Percentiles rank a stretch among this genome's conserved stretches.
phyloP scores from a whole-genome alignment of 2,797 vertebrate species.

The Decapterus maruadsi region DNA sequence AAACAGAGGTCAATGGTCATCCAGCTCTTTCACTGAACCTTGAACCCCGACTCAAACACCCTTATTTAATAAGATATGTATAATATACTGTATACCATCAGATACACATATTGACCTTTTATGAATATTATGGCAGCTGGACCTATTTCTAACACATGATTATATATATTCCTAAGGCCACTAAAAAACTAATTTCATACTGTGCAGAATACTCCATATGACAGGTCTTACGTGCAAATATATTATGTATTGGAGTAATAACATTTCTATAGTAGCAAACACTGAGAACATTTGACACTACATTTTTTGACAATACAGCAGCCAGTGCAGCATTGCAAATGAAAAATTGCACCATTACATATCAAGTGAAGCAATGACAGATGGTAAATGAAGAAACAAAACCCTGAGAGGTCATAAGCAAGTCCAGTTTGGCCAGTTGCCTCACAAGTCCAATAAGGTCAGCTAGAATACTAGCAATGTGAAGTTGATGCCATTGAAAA shows the following conservation, averaged over 20 bases:
- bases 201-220: background rate
- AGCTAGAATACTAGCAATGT: constrained; percentile 17
- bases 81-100: background rate
- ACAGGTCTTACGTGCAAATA: background rate
- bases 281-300: background rate
- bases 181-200: background rate
- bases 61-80: background rate
- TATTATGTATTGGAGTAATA: background rate
- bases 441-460: background rate
- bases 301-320: background rate
- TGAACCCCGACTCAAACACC: constrained; percentile 6
- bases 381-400: background rate
- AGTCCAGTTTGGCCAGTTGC: background rate
- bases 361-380: constrained; percentile 1
- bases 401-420: constrained; percentile 9
- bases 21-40: background rate
- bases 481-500: constrained; percentile 10
- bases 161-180: background rate
- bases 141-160: background rate
- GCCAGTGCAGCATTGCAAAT: background rate
- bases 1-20: constrained; percentile 10
- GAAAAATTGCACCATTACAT: background rate
- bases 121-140: background rate
- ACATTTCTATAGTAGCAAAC: background rate
- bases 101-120: background rate